These are phyloP conservation scores for Anser cygnoides DNA, from an alignment of 2,113 vertebrate genomes.

Conservation along the genomic window DNA sequence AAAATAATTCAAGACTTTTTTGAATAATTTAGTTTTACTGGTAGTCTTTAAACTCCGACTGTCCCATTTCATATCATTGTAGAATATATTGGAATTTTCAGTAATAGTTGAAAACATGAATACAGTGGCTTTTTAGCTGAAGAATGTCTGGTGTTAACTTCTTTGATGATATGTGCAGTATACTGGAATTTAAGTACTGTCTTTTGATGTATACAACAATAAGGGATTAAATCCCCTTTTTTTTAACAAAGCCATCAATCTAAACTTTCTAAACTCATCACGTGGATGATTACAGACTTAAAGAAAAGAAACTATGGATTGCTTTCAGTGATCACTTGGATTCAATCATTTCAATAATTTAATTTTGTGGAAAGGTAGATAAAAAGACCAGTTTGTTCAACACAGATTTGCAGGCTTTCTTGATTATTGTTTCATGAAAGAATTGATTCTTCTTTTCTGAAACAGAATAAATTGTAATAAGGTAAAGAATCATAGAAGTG, in stretches of 20 bases:
- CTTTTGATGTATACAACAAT: background rate
- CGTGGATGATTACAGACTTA: background rate
- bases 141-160: background rate
- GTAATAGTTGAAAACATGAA: background rate
- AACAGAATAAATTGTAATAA: background rate
- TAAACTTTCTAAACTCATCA: background rate
- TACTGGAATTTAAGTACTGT: background rate
- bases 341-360: background rate
- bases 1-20: constrained; percentile 2
- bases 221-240: background rate
- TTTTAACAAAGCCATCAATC: background rate
- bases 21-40: background rate
- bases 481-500: background rate
- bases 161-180: background rate
- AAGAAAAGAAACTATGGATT: background rate
- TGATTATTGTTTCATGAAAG: background rate
- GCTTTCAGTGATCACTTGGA: background rate
- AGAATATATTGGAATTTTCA: background rate
- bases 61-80: background rate
- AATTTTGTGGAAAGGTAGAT: background rate
- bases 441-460: background rate
- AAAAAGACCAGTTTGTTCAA: background rate
- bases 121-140: background rate
- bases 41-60: background rate
- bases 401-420: background rate